These are phyloP conservation scores for Lepus europaeus DNA, from an alignment of 2,113 vertebrate genomes.

Conservation along the genomic window DNA sequence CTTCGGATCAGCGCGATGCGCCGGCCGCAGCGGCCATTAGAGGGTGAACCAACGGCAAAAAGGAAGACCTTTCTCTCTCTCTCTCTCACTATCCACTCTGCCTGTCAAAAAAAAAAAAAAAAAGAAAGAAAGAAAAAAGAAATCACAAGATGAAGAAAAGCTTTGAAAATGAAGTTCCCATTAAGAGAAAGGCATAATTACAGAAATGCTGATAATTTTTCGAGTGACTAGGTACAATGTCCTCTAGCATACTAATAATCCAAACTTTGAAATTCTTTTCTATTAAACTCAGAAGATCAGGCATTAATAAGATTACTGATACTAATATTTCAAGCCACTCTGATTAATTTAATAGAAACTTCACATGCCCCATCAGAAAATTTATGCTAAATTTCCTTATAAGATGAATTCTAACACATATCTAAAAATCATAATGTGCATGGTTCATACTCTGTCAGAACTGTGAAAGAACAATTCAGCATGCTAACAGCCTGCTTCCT, in stretches of 20 bases:
- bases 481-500: neutral
- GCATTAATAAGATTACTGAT: neutral
- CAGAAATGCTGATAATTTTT: slow-evolving; percentile 17
- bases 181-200: slow-evolving; percentile 51
- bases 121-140: too few species aligned
- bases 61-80: too few species aligned
- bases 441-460: slow-evolving; percentile 25
- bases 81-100: too few species aligned
- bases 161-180: slow-evolving; percentile 54
- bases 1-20: too few species aligned
- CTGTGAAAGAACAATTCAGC: neutral
- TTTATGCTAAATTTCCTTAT: slow-evolving; percentile 26
- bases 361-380: neutral
- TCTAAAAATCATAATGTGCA: slow-evolving; percentile 27
- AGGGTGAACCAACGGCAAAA: too few species aligned
- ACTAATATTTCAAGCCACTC: slow-evolving; percentile 16
- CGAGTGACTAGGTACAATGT: slow-evolving; percentile 39
- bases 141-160: slow-evolving; percentile 52
- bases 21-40: too few species aligned
- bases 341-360: slow-evolving; percentile 36
- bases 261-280: slow-evolving; percentile 4
- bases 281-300: slow-evolving; percentile 46
- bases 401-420: slow-evolving; percentile 41
- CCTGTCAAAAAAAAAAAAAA: too few species aligned
- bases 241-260: slow-evolving; percentile 20